These are phyloP conservation scores for Caretta caretta DNA, from an alignment of 2,113 vertebrate species.

Conservation along the genomic window DNA sequence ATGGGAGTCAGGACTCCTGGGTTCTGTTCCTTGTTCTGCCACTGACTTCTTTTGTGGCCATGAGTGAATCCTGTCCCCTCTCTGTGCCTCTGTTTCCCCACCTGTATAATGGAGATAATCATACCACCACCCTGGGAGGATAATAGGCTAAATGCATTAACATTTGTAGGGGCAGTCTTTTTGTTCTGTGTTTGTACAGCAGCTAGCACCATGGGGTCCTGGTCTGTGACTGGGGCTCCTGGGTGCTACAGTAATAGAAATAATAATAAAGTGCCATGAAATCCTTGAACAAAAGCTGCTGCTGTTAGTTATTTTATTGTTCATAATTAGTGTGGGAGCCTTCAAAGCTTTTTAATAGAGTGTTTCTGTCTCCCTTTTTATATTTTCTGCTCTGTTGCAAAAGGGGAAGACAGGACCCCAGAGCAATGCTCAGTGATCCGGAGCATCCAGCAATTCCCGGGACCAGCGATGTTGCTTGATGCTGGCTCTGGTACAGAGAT, in stretches of 20 bases:
- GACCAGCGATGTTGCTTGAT: accelerated
- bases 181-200: not conserved
- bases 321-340: not conserved
- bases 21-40: not conserved
- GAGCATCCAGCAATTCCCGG: not conserved
- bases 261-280: not conserved
- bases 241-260: not conserved
- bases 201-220: not conserved
- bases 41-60: not conserved
- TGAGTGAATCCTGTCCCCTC: not conserved
- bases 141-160: accelerated
- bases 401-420: not conserved
- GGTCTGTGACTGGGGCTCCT: not conserved
- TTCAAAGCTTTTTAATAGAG: not conserved
- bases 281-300: not conserved
- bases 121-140: not conserved
- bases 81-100: not conserved
- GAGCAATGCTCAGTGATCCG: not conserved
- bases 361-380: not conserved
- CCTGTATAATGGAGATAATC: not conserved
- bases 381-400: not conserved
- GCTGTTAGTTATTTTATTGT: not conserved
- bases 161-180: accelerated
- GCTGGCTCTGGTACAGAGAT: not conserved
- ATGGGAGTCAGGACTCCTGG: not conserved